Conservation (phyloP, 1,140 invertebrate genomes). For the Chelonus insularis region DNA sequence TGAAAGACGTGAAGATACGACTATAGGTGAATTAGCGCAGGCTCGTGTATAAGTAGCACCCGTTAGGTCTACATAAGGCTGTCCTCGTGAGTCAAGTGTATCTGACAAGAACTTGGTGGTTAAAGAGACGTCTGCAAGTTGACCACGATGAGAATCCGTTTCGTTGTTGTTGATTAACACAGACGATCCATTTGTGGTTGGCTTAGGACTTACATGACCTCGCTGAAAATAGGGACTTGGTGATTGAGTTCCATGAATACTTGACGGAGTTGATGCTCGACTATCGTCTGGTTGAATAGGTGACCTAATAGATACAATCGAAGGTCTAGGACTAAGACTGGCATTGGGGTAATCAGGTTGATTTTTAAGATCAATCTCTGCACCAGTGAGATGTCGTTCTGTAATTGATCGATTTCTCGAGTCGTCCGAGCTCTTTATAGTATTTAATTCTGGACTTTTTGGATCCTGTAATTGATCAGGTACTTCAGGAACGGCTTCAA, state of each 20-base stretch:
- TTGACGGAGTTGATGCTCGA: conserved; percentile 5
- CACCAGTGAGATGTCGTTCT: conserved; percentile 41
- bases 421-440: conserved; percentile 13
- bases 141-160: conserved; percentile 4
- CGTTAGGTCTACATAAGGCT: conserved; percentile 29
- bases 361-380: conserved; percentile 32
- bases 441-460: conserved; percentile 19
- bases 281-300: neutral
- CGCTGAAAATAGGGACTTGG: conserved; percentile 17
- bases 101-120: conserved; percentile 16
- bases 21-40: conserved; percentile 13
- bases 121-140: conserved; percentile 19
- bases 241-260: conserved; percentile 12
- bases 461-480: conserved; percentile 42
- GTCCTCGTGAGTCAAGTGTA: conserved; percentile 19
- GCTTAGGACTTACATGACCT: neutral
- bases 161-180: neutral
- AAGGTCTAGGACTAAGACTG: conserved; percentile 4
- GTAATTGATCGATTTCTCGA: conserved; percentile 25
- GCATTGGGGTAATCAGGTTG: conserved; percentile 17
- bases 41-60: conserved; percentile 28
- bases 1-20: neutral
- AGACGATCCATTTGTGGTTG: neutral
- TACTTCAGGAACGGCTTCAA: conserved; percentile 51
- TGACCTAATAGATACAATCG: neutral